Conservation (phyloP, 1,140 invertebrate genomes). For the Temnothorax nylanderi region DNA sequence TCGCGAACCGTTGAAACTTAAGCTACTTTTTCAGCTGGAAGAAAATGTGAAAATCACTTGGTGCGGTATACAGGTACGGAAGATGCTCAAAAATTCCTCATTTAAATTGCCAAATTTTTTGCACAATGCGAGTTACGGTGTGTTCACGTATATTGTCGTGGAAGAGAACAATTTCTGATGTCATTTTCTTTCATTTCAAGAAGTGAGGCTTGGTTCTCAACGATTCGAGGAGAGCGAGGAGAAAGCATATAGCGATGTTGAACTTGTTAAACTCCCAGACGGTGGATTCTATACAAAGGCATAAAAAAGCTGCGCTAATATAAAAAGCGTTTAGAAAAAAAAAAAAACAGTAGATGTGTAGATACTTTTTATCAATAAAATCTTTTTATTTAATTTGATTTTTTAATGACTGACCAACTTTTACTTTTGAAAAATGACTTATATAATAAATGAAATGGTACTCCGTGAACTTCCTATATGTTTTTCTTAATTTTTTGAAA, state of each 20-base stretch:
- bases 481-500: neutral
- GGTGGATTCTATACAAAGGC: too few species aligned
- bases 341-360: neutral
- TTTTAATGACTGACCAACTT: neutral
- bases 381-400: neutral
- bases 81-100: neutral
- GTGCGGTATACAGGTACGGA: neutral
- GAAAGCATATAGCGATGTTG: neutral
- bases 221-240: neutral
- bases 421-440: neutral
- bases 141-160: neutral
- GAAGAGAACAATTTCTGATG: neutral
- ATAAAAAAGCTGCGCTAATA: neutral
- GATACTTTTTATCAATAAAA: neutral
- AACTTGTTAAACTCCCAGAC: neutral
- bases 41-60: neutral
- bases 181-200: neutral
- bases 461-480: neutral
- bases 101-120: neutral
- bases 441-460: neutral
- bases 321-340: constrained; percentile 1
- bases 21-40: neutral
- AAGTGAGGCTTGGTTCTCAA: neutral
- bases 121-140: neutral
- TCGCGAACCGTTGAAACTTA: neutral